Evolutionary conservation across 2,113 vertebrate genomes (phyloP).

Genomic region (Lamprologus speciosus): DNA sequence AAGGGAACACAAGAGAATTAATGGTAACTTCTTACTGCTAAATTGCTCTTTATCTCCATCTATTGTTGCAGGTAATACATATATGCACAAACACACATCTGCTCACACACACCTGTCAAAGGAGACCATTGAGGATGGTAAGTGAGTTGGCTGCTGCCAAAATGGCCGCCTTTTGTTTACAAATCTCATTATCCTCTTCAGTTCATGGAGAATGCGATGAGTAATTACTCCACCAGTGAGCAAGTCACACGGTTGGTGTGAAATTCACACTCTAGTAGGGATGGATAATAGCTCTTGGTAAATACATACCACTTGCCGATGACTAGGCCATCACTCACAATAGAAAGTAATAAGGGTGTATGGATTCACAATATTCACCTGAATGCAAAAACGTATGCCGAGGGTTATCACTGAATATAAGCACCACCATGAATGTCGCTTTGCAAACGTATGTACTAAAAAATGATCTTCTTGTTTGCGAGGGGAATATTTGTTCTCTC

Average conservation of each 20-base stretch:
- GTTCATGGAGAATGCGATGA: conserved; percentile 37
- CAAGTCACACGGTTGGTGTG: conserved; percentile 35
- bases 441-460: not conserved
- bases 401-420: not conserved
- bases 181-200: conserved; percentile 66
- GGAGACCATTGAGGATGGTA: conserved; percentile 37
- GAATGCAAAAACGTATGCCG: not conserved
- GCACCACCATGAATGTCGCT: not conserved
- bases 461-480: not conserved
- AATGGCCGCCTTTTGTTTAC: conserved; percentile 64
- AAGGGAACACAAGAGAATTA: not conserved
- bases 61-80: not conserved
- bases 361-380: not conserved
- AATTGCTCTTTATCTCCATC: conserved; percentile 6
- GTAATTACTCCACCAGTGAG: conserved; percentile 48
- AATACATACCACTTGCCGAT: conserved; percentile 20
- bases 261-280: conserved; percentile 39
- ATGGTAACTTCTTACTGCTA: conserved; percentile 6
- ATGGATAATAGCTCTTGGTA: conserved; percentile 38
- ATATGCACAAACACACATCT: not conserved
- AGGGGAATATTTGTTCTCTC: not conserved
- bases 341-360: not conserved
- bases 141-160: conserved; percentile 49
- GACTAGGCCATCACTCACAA: conserved; percentile 15
- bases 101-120: conserved; percentile 28